Conservation (phyloP, 1,140 invertebrate species). For the Zaprionus lachaisei region DNA sequence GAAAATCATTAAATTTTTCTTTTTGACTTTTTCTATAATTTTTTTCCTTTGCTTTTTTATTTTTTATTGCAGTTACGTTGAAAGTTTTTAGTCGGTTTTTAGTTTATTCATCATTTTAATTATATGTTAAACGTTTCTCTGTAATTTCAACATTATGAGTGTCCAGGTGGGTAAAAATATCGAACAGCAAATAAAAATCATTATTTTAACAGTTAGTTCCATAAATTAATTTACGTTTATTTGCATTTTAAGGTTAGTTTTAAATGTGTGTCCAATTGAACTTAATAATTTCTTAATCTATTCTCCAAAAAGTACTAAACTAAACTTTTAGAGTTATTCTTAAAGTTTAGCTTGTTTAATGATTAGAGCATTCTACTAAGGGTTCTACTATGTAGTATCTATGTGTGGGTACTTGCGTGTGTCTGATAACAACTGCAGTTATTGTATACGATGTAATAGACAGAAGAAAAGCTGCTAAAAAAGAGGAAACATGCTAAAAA, state of each 20-base stretch:
- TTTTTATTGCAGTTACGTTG: conserved; percentile 51
- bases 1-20: conserved; percentile 48
- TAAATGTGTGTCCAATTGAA: neutral
- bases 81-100: conserved; percentile 33
- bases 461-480: conserved; percentile 4
- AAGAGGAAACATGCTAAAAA: conserved; percentile 47
- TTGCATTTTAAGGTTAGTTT: neutral
- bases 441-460: conserved; percentile 7
- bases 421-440: neutral
- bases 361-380: conserved; percentile 14
- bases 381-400: neutral
- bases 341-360: conserved; percentile 13
- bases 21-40: conserved; percentile 10
- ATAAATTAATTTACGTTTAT: neutral
- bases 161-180: conserved; percentile 69
- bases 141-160: conserved; percentile 58
- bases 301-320: neutral
- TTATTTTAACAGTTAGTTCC: neutral
- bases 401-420: neutral
- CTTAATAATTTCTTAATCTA: neutral
- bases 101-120: conserved; percentile 36
- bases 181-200: neutral
- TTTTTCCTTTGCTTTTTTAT: conserved; percentile 20
- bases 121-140: conserved; percentile 40
- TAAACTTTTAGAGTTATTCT: neutral